Percentiles rank a stretch among this genome's conserved stretches.
Conservation (phyloP, 23 tunicate species). For the Trididemnum clinides region DNA sequence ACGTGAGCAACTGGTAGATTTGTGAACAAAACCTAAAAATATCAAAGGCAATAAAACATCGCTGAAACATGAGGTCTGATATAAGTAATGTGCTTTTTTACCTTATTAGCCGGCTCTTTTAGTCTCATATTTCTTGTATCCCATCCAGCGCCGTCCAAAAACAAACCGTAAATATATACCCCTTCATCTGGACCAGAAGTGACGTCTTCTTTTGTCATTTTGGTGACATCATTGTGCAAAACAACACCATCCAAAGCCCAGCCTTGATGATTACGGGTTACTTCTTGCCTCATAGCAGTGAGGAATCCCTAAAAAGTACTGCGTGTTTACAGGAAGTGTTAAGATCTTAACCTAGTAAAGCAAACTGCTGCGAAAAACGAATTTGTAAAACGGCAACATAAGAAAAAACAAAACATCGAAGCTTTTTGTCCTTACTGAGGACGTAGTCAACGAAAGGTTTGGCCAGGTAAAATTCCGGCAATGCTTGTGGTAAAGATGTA, state of each 20-base stretch:
- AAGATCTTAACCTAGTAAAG: too few species aligned
- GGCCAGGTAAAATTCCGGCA: too few species aligned
- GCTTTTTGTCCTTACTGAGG: too few species aligned
- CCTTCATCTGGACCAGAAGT: slow-evolving; percentile 82
- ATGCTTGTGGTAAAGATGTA: too few species aligned
- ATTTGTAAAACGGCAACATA: too few species aligned
- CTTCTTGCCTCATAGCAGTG: slow-evolving; percentile 97
- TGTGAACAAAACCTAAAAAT: slow-evolving; percentile 70
- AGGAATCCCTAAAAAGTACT: slow-evolving; percentile 69
- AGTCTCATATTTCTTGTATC: slow-evolving; percentile 83
- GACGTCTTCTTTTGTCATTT: slow-evolving; percentile 86
- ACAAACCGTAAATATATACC: slow-evolving; percentile 91
- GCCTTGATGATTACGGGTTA: slow-evolving; percentile 91
- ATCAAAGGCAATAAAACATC: too few species aligned
- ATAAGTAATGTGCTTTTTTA: neutral
- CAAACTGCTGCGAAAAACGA: too few species aligned
- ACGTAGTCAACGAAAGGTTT: too few species aligned
- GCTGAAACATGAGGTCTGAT: too few species aligned
- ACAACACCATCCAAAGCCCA: slow-evolving; percentile 94
- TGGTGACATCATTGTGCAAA: slow-evolving; percentile 89
- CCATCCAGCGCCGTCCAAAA: slow-evolving; percentile 98
- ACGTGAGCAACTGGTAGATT: slow-evolving; percentile 95
- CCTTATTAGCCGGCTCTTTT: slow-evolving; percentile 87
- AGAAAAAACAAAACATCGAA: too few species aligned
- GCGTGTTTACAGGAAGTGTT: too few species aligned